Conservation (phyloP, 2,888 invertebrate genomes). For the Eilema sororculum region DNA sequence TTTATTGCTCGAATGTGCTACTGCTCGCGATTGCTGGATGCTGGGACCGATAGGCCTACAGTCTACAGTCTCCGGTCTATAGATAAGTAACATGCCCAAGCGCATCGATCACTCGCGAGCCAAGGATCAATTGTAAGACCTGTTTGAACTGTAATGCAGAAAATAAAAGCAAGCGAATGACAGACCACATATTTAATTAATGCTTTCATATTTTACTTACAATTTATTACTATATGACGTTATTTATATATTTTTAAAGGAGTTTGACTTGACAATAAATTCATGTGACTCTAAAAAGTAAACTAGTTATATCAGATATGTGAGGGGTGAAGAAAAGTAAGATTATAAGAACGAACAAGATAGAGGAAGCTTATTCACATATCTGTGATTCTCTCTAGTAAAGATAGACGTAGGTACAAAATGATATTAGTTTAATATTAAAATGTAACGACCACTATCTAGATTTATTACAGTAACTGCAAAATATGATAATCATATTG, state of each 20-base stretch:
- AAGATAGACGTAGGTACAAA: neutral
- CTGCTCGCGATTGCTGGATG: constrained; percentile 67
- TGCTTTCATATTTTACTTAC: constrained; percentile 19
- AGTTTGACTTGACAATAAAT: neutral
- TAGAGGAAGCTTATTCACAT: neutral
- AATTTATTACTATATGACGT: neutral
- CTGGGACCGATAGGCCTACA: constrained; percentile 64
- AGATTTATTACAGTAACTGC: neutral
- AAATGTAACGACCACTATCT: neutral
- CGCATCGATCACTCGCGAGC: constrained; percentile 65
- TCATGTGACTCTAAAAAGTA: neutral
- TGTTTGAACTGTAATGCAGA: constrained; percentile 46
- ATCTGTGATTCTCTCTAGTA: neutral
- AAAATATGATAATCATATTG: neutral
- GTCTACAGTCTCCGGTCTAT: constrained; percentile 52
- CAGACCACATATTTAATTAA: constrained; percentile 45
- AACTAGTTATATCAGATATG: neutral
- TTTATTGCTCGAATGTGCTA: constrained; percentile 73
- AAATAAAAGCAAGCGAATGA: constrained; percentile 46
- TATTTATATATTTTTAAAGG: constrained; percentile 2
- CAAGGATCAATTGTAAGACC: constrained; percentile 57
- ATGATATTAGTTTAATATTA: neutral
- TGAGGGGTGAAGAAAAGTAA: neutral
- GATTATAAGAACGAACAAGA: neutral
- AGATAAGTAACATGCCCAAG: constrained; percentile 47